These are phyloP conservation scores for Phylloscopus trochiloides DNA, from an alignment of 2,113 vertebrate species.

Conservation along the genomic window DNA sequence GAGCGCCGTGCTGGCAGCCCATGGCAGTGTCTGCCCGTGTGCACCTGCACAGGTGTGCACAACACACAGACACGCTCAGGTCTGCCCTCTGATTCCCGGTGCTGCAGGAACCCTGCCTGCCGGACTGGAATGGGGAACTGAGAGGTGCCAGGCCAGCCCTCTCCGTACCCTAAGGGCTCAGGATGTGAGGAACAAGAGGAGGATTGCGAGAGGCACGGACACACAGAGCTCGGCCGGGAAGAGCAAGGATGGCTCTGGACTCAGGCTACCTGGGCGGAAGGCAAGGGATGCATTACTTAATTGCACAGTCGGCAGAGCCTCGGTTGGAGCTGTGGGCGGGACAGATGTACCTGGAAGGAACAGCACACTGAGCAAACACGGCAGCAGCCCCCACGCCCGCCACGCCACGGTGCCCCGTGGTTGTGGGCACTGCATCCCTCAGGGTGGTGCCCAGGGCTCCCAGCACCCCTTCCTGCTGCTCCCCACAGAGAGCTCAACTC, in stretches of 20 bases:
- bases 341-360: constrained; percentile 43
- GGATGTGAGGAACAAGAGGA: neutral
- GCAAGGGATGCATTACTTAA: constrained; percentile 27
- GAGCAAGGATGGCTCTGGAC: neutral
- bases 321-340: neutral
- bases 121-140: fast-evolving
- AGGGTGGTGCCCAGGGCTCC: neutral
- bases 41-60: neutral
- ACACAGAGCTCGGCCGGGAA: neutral
- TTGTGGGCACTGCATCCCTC: neutral
- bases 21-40: fast-evolving
- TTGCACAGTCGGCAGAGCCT: constrained; percentile 30
- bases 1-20: neutral
- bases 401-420: neutral
- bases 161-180: fast-evolving
- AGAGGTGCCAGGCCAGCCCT: neutral
- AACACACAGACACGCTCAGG: fast-evolving
- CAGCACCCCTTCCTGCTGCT: fast-evolving
- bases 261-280: constrained; percentile 17
- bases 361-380: constrained; percentile 34
- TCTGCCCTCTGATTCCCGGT: fast-evolving
- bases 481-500: fast-evolving
- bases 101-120: neutral
- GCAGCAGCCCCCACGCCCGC: neutral
- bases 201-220: neutral